Conservation (phyloP, 2,888 invertebrate species). For the Melolontha melolontha region DNA sequence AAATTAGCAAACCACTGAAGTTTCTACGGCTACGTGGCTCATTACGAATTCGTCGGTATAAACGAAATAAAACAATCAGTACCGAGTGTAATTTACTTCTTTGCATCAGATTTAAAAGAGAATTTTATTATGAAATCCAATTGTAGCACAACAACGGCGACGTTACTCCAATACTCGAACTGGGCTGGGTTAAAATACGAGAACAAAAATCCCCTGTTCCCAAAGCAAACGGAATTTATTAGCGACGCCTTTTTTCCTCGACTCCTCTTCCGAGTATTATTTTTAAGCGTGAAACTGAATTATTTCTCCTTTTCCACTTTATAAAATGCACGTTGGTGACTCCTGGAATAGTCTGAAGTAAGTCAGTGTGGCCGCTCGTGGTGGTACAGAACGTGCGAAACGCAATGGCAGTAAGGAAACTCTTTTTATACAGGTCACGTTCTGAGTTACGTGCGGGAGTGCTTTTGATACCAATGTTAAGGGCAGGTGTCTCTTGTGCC, state of each 20-base stretch:
- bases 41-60: background rate
- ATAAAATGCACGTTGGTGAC: constrained; percentile 24
- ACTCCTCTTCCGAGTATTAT: constrained; percentile 25
- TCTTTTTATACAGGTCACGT: constrained; percentile 47
- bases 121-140: constrained; percentile 12
- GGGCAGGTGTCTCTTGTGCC: constrained; percentile 48
- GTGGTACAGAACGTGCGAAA: constrained; percentile 35
- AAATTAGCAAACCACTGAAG: background rate
- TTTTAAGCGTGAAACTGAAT: constrained; percentile 32
- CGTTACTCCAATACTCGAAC: constrained; percentile 4
- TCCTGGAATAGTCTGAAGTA: constrained; percentile 20
- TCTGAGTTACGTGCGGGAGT: constrained; percentile 37
- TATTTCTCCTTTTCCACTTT: constrained; percentile 33
- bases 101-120: constrained; percentile 23
- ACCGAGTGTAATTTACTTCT: constrained; percentile 1
- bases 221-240: constrained; percentile 38
- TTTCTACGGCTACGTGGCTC: background rate
- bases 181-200: constrained; percentile 20
- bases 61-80: constrained; percentile 6
- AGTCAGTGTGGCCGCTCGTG: constrained; percentile 15
- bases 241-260: constrained; percentile 35
- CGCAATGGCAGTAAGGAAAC: constrained; percentile 34
- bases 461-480: constrained; percentile 43
- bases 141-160: background rate
- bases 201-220: constrained; percentile 18